Conservation (phyloP, 2,113 vertebrate genomes). For the Corythoichthys intestinalis region DNA sequence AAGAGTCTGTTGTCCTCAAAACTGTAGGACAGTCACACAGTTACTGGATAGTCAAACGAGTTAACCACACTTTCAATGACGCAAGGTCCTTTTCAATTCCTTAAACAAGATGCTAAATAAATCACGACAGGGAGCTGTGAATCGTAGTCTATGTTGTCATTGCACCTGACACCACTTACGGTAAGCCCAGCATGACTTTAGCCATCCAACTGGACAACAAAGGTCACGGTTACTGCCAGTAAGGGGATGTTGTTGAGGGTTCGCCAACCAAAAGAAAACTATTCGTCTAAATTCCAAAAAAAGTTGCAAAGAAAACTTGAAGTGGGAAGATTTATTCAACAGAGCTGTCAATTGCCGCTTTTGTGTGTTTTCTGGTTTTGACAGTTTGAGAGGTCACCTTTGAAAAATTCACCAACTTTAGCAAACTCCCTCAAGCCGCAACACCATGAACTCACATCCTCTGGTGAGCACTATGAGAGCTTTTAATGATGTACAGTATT, state of each 20-base stretch:
- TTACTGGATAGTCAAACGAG: background rate
- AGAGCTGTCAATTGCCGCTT: slow-evolving; percentile 48
- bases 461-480: background rate
- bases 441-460: background rate
- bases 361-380: slow-evolving; percentile 31
- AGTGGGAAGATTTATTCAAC: slow-evolving; percentile 35
- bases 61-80: background rate
- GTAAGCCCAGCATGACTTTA: slow-evolving; percentile 43
- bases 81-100: background rate
- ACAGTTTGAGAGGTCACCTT: slow-evolving; percentile 48
- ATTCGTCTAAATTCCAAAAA: slow-evolving; percentile 18
- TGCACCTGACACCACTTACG: slow-evolving; percentile 29
- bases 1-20: background rate
- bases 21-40: background rate
- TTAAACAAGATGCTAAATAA: background rate
- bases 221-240: slow-evolving; percentile 46
- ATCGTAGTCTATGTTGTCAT: slow-evolving; percentile 34
- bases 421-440: background rate
- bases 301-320: background rate
- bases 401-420: slow-evolving; percentile 21
- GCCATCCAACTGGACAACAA: slow-evolving; percentile 47
- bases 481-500: background rate
- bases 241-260: slow-evolving; percentile 34
- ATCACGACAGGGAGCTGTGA: slow-evolving; percentile 11
- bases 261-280: slow-evolving; percentile 33